Evolutionary conservation across 2,888 invertebrate genomes (phyloP).

Genomic region (Drosophila tripunctata): DNA sequence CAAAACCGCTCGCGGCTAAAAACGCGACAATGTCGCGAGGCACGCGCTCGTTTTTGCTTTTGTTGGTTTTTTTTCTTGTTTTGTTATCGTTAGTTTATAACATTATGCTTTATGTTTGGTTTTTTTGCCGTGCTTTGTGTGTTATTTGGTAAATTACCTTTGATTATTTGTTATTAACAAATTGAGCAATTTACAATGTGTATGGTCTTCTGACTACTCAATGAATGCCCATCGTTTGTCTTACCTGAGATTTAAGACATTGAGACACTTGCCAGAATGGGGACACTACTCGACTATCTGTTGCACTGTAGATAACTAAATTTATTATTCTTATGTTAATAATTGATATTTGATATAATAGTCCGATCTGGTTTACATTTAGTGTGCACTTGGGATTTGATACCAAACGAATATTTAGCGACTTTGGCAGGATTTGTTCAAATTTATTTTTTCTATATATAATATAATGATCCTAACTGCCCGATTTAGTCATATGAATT

Average conservation of each 20-base stretch:
- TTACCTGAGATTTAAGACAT: neutral
- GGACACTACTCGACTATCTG: neutral
- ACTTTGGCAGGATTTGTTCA: too few species aligned
- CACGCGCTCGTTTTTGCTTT: slow-evolving; percentile 19
- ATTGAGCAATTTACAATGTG: slow-evolving; percentile 48
- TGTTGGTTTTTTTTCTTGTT: neutral
- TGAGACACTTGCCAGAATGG: neutral
- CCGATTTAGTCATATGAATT: too few species aligned
- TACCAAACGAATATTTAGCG: too few species aligned
- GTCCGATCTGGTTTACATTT: too few species aligned
- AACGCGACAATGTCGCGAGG: slow-evolving; percentile 20
- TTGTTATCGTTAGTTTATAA: slow-evolving; percentile 6
- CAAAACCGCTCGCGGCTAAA: slow-evolving; percentile 39
- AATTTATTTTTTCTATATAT: too few species aligned
- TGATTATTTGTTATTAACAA: slow-evolving; percentile 54
- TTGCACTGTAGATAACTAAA: neutral
- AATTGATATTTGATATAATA: too few species aligned
- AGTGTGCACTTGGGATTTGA: too few species aligned
- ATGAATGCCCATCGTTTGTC: slow-evolving; percentile 2
- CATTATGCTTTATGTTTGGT: neutral
- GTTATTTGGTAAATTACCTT: slow-evolving; percentile 43
- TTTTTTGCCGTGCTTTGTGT: slow-evolving; percentile 8
- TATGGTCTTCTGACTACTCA: neutral
- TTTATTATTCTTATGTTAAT: too few species aligned
- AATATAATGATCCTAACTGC: too few species aligned